Evolutionary conservation across 2,113 vertebrate genomes (phyloP).

Genomic region (Rhombomys opimus): DNA sequence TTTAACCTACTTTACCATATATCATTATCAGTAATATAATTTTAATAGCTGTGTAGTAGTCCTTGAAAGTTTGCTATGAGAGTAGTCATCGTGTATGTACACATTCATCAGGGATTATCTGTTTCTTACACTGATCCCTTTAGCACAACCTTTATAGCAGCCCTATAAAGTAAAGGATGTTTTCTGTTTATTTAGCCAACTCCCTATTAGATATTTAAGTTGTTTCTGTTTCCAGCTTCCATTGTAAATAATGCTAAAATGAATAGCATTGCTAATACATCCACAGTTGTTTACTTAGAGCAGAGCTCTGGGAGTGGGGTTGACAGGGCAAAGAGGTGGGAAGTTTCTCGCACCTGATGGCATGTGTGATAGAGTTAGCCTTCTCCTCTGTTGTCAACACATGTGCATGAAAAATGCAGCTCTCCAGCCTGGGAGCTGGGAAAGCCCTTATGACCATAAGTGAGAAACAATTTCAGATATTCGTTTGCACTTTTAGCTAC

Average conservation of each 20-base stretch:
- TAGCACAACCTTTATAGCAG: not conserved
- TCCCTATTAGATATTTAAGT: not conserved
- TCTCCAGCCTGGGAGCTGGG: not conserved
- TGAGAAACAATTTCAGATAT: not conserved
- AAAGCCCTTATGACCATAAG: not conserved
- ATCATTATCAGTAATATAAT: not conserved
- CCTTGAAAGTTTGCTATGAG: not conserved
- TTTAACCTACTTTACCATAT: not conserved
- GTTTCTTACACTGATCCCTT: not conserved
- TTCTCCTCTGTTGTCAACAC: not conserved
- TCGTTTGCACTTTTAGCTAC: not conserved
- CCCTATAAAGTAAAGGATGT: not conserved
- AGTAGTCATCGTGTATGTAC: not conserved
- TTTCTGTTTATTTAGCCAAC: not conserved
- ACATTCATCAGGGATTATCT: not conserved
- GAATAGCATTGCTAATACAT: not conserved
- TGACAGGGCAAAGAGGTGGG: not conserved
- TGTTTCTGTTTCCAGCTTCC: conserved; percentile 14
- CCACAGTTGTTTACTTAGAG: not conserved
- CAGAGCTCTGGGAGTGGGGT: not conserved
- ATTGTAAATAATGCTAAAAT: not conserved
- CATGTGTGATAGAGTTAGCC: not conserved
- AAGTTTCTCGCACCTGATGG: not conserved
- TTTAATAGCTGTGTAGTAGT: not conserved
- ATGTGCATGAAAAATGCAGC: not conserved